Evolutionary conservation across 1,140 invertebrate genomes (phyloP), one percentile per base, ranked within the genome.

Genomic region (Calephelis nemesis): DNA sequence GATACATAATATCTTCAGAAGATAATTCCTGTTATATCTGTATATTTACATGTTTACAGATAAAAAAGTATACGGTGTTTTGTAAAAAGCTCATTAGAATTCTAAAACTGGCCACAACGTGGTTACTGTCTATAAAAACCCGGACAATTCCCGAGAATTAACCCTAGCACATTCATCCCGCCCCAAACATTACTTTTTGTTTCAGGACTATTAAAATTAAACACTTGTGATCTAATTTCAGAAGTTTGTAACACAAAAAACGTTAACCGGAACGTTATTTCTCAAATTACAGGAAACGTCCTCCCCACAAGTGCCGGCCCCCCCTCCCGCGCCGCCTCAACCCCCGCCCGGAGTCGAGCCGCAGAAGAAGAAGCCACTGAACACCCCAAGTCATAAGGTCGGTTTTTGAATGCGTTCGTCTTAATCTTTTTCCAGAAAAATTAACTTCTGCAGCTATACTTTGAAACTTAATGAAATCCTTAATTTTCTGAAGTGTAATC

Each of bases 321-420:
- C 90, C 13, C 90, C 90, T 11, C 88, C 88, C 67, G 88, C 93
- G 66, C 91, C 90, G 6, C 92, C 92, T 3, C 79, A 83, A 58
- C 89, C 88, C 13, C 89, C 90, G 7, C 77, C 85, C 11, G 78
- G 87, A 30, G 68, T 85, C 68, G 88, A 91, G 75, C 82, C 87
- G 63, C 85, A 85, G 77, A 93, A 94, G 70, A 96, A 96, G 82
- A 96, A 96, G 78, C 93, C 94, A 10, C 83, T 96, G 1, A 96
- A 96, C 75, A 96, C 95, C 1, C 95, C 95, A 9, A 95, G 94
- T 63, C 93, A 94, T 70, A 94, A 93, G 86, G 93, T 93, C 62
- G 45, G 69, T 74, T 74, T 74, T 77, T 48, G n/a, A 52, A 60
- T 52, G 47, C 11, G 12, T 12, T n/a, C 13, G n/a, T 30, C 10